Conservation (phyloP, 2,888 invertebrate genomes). For the Xestia ashworthii region DNA sequence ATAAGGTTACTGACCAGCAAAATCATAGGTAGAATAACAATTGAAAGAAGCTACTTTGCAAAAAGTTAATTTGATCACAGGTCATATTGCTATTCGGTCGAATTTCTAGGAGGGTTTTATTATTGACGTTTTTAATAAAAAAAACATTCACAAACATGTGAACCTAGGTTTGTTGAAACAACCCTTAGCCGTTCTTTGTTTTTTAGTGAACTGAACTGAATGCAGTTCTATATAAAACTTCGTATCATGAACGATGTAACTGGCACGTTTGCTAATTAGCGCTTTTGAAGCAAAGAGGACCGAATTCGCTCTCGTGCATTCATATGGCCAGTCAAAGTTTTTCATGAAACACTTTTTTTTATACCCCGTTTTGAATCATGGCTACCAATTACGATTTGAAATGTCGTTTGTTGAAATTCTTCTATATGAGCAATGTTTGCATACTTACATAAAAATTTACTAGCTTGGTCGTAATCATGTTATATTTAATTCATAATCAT, state of each 20-base stretch:
- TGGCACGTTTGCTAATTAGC: constrained; percentile 48
- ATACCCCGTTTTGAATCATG: constrained; percentile 2
- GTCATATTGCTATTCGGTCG: not conserved
- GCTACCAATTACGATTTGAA: not conserved
- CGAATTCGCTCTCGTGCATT: constrained; percentile 30
- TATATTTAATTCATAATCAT: not conserved
- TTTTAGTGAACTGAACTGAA: constrained; percentile 17
- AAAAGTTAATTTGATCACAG: not conserved
- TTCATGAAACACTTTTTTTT: constrained; percentile 34
- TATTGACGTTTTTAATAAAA: not conserved
- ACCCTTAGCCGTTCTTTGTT: not conserved
- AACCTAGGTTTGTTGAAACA: not conserved
- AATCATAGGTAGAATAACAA: not conserved
- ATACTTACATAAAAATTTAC: not conserved
- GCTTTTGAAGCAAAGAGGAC: constrained; percentile 42
- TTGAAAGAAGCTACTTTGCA: not conserved
- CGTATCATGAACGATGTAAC: constrained; percentile 36
- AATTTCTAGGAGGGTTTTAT: not conserved
- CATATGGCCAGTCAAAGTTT: constrained; percentile 35
- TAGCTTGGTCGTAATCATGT: not conserved
- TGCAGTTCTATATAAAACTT: constrained; percentile 19
- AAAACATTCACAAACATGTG: not conserved
- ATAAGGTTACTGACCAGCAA: not conserved
- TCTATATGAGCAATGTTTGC: not conserved
- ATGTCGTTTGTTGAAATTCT: not conserved